Evolutionary conservation across 2,113 vertebrate species (phyloP).

Genomic region (Meleagris gallopavo): DNA sequence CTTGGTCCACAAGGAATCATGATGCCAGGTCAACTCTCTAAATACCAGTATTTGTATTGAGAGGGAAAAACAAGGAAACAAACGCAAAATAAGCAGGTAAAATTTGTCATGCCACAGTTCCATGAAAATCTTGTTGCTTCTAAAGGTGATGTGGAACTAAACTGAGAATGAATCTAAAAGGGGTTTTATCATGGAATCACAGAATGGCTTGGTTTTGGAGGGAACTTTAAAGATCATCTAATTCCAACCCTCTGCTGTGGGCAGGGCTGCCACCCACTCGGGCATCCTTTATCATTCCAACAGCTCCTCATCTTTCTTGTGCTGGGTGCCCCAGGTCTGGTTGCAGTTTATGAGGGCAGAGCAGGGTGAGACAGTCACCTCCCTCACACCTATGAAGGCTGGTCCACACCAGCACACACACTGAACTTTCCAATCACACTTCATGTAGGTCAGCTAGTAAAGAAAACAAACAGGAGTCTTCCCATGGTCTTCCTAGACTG

Average conservation of each 20-base stretch:
- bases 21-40: background rate
- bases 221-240: no score
- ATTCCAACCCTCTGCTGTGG: no score
- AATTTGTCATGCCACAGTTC: background rate
- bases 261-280: no score
- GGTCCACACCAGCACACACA: background rate
- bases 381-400: background rate
- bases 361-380: no score
- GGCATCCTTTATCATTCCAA: no score
- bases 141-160: background rate
- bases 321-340: no score
- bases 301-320: no score
- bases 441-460: background rate
- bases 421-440: background rate
- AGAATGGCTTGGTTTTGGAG: no score
- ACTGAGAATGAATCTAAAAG: background rate
- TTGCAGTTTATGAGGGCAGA: no score
- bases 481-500: background rate
- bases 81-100: accelerated
- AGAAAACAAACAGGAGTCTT: background rate
- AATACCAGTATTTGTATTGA: background rate
- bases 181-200: background rate
- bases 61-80: background rate
- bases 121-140: background rate
- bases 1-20: background rate